Conservation (phyloP, 2,888 invertebrate species). For the Desoria tigrina region DNA sequence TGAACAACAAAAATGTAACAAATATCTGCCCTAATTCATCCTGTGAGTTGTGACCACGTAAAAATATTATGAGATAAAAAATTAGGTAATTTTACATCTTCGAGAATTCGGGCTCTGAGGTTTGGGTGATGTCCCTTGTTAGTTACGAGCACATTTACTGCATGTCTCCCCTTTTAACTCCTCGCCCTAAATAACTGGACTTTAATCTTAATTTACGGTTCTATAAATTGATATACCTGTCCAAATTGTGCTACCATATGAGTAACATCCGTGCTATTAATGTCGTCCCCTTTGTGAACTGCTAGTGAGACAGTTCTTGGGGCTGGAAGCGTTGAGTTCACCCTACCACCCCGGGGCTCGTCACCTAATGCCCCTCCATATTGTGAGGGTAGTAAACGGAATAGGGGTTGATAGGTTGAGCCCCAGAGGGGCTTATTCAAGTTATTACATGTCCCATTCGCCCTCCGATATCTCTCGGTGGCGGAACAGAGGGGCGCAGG, state of each 20-base stretch:
- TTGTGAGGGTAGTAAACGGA: conserved; percentile 50
- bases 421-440: conserved; percentile 41
- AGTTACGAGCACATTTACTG: no score
- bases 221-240: no score
- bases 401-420: conserved; percentile 42
- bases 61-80: no score
- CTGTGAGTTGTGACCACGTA: no score
- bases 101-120: no score
- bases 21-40: no score
- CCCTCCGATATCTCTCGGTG: conserved; percentile 43
- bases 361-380: no score
- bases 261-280: conserved; percentile 58
- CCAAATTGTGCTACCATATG: conserved; percentile 40
- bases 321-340: conserved; percentile 58
- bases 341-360: conserved; percentile 58
- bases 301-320: conserved; percentile 76
- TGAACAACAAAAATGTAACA: no score
- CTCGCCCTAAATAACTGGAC: not conserved
- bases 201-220: no score
- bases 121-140: no score
- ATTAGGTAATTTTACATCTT: no score
- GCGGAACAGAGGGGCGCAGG: conserved; percentile 9
- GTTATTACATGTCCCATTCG: conserved; percentile 55
- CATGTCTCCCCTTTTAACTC: no score
- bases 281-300: conserved; percentile 67